phyloP scores from a whole-genome alignment of 1,140 invertebrate genomes.

The Tetraneura akinire region DNA sequence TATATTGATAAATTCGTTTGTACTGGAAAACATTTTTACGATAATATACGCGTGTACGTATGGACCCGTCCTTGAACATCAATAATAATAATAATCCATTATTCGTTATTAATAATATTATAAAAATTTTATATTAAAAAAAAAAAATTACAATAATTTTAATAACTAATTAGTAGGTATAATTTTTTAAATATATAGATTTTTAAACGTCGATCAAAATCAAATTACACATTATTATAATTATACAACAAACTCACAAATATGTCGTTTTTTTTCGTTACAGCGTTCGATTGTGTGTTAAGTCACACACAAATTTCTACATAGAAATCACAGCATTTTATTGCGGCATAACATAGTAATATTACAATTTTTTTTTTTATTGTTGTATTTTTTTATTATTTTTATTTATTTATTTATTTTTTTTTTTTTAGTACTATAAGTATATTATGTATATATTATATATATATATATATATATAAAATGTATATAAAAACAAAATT shows the following conservation, averaged over 20 bases:
- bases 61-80: neutral
- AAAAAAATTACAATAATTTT: conserved; percentile 8
- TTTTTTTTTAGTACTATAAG: conserved; percentile 37
- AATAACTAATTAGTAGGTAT: neutral
- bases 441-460: conserved; percentile 28
- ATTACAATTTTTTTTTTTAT: conserved; percentile 5
- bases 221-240: neutral
- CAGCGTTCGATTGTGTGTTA: neutral
- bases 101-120: neutral
- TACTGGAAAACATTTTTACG: neutral
- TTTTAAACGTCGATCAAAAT: neutral
- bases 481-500: conserved; percentile 37
- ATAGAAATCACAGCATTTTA: conserved; percentile 41
- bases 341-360: conserved; percentile 43
- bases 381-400: neutral
- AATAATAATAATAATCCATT: conserved; percentile 17
- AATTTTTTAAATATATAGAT: neutral
- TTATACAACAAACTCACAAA: neutral
- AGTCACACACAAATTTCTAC: neutral
- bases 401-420: neutral
- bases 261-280: neutral
- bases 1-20: no score
- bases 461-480: conserved; percentile 34
- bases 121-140: neutral
- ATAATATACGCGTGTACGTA: neutral